Percentiles rank a stretch among this genome's conserved stretches.
phyloP scores from a whole-genome alignment of 1,140 invertebrate genomes.

The Magallana gigas region DNA sequence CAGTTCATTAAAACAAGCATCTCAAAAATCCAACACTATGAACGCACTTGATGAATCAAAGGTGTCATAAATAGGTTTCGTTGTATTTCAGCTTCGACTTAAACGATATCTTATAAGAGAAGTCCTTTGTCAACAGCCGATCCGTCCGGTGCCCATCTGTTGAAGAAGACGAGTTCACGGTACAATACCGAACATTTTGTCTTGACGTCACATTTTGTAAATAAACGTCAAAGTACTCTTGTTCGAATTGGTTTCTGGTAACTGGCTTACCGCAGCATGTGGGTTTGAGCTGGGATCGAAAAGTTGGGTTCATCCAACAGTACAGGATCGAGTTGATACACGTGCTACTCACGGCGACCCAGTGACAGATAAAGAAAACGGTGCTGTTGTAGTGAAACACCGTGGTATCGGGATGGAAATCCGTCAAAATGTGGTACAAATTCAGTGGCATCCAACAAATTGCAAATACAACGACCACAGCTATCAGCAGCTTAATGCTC shows the following conservation, averaged over 20 bases:
- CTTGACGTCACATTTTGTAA: neutral
- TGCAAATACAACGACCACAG: constrained; percentile 79
- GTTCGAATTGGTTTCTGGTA: constrained; percentile 15
- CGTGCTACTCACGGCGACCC: constrained; percentile 81
- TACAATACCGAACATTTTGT: constrained; percentile 20
- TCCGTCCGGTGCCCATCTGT: neutral
- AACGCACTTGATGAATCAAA: neutral
- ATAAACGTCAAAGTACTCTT: constrained; percentile 10
- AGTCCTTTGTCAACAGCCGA: neutral
- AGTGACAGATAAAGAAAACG: constrained; percentile 80
- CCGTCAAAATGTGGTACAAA: constrained; percentile 80
- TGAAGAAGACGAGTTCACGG: neutral
- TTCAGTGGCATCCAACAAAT: constrained; percentile 81
- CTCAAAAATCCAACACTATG: too few species aligned
- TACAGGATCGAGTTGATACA: constrained; percentile 82
- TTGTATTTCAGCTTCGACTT: constrained; percentile 27
- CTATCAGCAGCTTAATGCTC: constrained; percentile 79
- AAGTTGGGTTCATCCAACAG: constrained; percentile 80
- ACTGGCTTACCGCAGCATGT: neutral
- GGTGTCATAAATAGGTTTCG: constrained; percentile 12
- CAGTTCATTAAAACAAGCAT: too few species aligned
- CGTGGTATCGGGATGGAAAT: constrained; percentile 78
- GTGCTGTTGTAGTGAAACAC: constrained; percentile 68
- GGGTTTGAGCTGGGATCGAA: constrained; percentile 56
- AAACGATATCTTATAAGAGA: constrained; percentile 15